Conservation (phyloP, 2,888 invertebrate genomes). For the Balanococcus diminutus region DNA sequence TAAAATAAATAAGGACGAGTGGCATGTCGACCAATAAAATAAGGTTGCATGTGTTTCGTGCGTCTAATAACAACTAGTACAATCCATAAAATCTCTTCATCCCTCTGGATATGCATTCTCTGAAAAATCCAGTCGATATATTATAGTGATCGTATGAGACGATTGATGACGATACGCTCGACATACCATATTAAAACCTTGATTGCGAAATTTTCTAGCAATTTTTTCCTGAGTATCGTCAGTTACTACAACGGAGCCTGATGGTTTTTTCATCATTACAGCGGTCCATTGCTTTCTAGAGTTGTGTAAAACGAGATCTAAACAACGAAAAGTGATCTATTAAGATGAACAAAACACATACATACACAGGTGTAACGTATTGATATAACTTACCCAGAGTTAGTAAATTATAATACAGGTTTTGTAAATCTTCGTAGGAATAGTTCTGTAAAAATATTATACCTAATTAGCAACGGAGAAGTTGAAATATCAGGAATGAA, state of each 20-base stretch:
- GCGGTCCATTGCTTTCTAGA: constrained; percentile 4
- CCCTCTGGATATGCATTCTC: background rate
- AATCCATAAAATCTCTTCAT: constrained; percentile 25
- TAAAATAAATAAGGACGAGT: constrained; percentile 13
- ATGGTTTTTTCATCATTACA: background rate
- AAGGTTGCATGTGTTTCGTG: background rate
- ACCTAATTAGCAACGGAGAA: background rate
- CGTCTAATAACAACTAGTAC: background rate
- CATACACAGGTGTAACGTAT: no score
- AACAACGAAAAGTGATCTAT: background rate
- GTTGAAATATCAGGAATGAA: background rate
- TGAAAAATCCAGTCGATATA: background rate
- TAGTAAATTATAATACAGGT: constrained; percentile 23
- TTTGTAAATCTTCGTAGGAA: background rate
- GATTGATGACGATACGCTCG: background rate
- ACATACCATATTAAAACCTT: background rate
- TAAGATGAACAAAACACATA: background rate
- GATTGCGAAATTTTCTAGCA: background rate
- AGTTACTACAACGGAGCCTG: background rate
- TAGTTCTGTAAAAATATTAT: background rate
- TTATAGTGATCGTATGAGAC: background rate
- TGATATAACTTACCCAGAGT: background rate
- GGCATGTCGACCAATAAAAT: constrained; percentile 4
- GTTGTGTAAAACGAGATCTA: constrained; percentile 11
- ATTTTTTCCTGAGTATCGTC: background rate